phyloP scores from a whole-genome alignment of 2,797 vertebrate species.

The Tangara arthus region DNA sequence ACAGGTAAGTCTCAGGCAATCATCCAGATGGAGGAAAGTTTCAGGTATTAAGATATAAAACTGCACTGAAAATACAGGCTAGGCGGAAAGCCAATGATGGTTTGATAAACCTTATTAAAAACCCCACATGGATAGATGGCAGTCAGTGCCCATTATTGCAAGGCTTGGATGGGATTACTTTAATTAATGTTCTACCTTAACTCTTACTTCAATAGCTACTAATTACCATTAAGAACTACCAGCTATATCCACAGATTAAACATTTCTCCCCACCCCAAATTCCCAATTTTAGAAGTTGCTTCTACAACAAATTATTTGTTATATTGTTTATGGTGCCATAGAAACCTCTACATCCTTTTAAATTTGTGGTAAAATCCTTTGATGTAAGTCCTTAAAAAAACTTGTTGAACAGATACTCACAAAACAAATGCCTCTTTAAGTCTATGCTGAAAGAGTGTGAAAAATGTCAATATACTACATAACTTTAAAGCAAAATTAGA shows the following conservation, averaged over 20 bases:
- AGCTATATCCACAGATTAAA: conserved; percentile 16
- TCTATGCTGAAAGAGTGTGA: neutral
- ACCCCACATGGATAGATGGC: neutral
- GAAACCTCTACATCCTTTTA: conserved; percentile 5
- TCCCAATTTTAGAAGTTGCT: conserved; percentile 19
- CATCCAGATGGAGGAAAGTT: neutral
- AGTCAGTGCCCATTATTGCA: conserved; percentile 28
- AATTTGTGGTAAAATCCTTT: neutral
- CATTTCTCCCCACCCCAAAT: conserved; percentile 18
- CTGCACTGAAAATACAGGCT: neutral
- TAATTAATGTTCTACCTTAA: conserved; percentile 46
- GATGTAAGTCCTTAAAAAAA: neutral
- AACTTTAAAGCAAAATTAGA: neutral
- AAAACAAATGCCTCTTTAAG: neutral
- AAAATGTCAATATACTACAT: neutral
- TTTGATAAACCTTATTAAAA: conserved; percentile 12
- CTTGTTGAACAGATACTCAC: neutral
- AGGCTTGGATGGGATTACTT: conserved; percentile 20
- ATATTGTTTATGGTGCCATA: neutral
- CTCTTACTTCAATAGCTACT: conserved; percentile 33
- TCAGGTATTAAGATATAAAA: neutral
- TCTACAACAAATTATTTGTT: conserved; percentile 19
- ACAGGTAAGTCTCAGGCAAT: neutral
- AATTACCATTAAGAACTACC: conserved; percentile 38
- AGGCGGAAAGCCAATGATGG: neutral